Evolutionary conservation across 1,140 invertebrate genomes (phyloP), one percentile per base, ranked within the genome.

Genomic region (Mactra quadrangularis): DNA sequence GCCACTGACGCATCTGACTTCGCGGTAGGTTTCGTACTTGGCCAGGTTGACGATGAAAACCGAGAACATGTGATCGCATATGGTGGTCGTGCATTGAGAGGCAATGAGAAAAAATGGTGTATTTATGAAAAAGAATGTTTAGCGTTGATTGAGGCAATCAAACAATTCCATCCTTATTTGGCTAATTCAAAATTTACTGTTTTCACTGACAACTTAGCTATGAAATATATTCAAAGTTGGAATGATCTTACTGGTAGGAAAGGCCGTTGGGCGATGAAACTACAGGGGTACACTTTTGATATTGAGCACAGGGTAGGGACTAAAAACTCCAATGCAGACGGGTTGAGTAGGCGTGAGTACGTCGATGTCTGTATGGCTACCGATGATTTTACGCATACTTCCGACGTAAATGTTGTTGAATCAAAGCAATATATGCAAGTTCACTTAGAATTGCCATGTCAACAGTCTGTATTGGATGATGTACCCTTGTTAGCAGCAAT

Each of bases 1-100:
- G 64, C 74, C 7, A 87, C 85, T 25, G 86, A 87, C 76, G 82
- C 85, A 17, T 86, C 78, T 22, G 71, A 64, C 1, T 27, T 11
- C 9, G 68, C 83, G 6, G 60, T 85, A 13, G 76, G 83, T 31
- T 68, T n/a, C 29, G 41, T 84, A 19, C 38, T 84, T 17, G 66
- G 59, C 19, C 82, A 86, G 45, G 9, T 59, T 19, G 81, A 79
- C 41, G 55, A 76, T 47, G 50, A 81, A 52, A 62, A 57, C 38
- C 13, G 57, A 13, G 64, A 71, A 62, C n/a, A 38, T 11, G 82
- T 75, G 0, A 77, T 82, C 3, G 59, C 71, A 3, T 85, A 79
- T 79, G 64, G 55, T 22, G 82, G 85, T 27, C 25, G 85, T n/a
- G 47, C 81, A 45, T 52, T 86, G n/a, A 38, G 64, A 25, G 57